These are phyloP conservation scores for Bedellia somnulentella DNA, from an alignment of 2,888 invertebrate genomes.

Conservation along the genomic window DNA sequence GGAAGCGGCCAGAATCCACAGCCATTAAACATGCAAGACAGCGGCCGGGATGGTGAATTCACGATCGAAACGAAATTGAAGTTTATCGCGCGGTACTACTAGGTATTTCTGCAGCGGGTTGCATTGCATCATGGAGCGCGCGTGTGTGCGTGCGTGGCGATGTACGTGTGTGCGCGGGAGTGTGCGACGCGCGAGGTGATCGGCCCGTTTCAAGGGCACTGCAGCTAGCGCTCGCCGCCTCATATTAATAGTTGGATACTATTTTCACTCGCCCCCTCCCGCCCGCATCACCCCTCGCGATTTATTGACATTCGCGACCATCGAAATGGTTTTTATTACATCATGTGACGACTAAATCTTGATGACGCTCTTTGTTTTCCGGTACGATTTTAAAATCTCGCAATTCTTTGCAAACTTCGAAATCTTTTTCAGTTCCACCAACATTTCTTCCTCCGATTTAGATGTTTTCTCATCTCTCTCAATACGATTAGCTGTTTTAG, in stretches of 20 bases:
- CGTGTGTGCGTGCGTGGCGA: conserved; percentile 17
- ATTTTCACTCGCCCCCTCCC: conserved; percentile 32
- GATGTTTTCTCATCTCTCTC: too few relatives aligned
- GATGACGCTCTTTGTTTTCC: too few relatives aligned
- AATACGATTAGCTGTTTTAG: too few relatives aligned
- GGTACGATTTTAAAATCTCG: conserved; percentile 18
- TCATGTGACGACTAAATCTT: too few relatives aligned
- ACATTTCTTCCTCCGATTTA: too few relatives aligned
- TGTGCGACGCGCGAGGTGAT: conserved; percentile 41
- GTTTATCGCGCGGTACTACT: conserved; percentile 36
- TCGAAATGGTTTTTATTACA: too few relatives aligned
- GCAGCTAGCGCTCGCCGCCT: conserved; percentile 47
- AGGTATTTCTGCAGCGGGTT: conserved; percentile 37
- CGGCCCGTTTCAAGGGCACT: conserved; percentile 58
- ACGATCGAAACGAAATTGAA: conserved; percentile 34
- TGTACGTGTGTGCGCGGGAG: conserved; percentile 13
- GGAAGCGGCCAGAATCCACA: too few relatives aligned
- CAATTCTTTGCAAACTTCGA: too few relatives aligned
- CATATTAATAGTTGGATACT: conserved; percentile 57
- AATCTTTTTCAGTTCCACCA: too few relatives aligned
- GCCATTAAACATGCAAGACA: too few relatives aligned
- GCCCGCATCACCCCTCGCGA: conserved; percentile 20
- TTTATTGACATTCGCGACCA: conserved; percentile 56
- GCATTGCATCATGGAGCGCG: conserved; percentile 22
- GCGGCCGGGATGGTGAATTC: too few relatives aligned